Base-by-base conservation (phyloP, 2,797 vertebrate species). In the Sebastes itinus region DNA sequence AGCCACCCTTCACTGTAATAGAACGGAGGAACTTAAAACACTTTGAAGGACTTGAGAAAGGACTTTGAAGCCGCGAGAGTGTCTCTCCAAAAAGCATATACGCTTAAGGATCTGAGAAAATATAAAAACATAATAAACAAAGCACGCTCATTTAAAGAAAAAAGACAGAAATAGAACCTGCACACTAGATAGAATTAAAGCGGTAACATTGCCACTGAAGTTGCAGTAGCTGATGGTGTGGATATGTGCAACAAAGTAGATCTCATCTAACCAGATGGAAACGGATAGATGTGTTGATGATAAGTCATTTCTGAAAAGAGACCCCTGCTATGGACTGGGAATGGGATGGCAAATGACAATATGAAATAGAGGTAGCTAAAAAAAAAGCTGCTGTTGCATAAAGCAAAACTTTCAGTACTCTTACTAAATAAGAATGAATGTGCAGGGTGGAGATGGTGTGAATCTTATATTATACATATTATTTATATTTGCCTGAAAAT, bases 191-290 rank as follows among this genome's bases (percentile, higher is more conserved):
- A 9, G 38, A 69, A 66, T 54, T 64, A 14, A 38, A 82, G 38
- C 18, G 1, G 3, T 67, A 59, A 22, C 62, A 56, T 23, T 11
- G 52, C 13, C 7, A 6, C 23, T 28, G 46, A 49, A 27, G 23
- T 60, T 38, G 20, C 20, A 11, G 62, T 7, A 12, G 23, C 18
- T 81, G 30, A 72, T 46, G 22, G 7, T 22, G 27, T 54, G 25
- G n/a, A 52, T 55, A 23, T 62, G 65, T 77, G 78, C 64, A 86
- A 77, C 42, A 22, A 79, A 88, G 72, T 46, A 76, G 66, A 77
- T 78, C 69, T 81, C 69, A 56, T 82, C 84, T 73, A 79, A 9
- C 20, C 70, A 38, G 63, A 68, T 46, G 64, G 55, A 63, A 82
- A 79, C 49, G 22, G 75, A 78, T 58, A n/a, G 30, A 65, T 65